Percentiles rank a stretch among this genome's conserved stretches.
phyloP scores from a whole-genome alignment of 2,113 vertebrate species.

The Hyperopisus bebe region DNA sequence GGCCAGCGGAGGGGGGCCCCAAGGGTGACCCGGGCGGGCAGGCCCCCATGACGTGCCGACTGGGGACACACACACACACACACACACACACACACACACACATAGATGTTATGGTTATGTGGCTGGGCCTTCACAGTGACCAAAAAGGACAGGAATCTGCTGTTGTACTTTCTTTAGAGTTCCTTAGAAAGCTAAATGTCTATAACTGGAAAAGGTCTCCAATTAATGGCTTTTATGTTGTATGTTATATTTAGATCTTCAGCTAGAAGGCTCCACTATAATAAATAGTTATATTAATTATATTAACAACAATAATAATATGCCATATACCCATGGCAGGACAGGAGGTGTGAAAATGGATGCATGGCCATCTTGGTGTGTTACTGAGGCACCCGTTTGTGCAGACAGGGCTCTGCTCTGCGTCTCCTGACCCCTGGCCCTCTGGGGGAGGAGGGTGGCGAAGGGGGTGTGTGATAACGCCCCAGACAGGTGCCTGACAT shows the following conservation, averaged over 20 bases:
- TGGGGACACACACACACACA: background rate
- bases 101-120: background rate
- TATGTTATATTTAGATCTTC: background rate
- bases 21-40: background rate
- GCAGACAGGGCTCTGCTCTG: constrained; percentile 31
- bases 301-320: background rate
- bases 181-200: background rate
- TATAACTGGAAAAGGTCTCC: background rate
- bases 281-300: background rate
- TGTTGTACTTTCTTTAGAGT: background rate
- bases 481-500: constrained; percentile 65
- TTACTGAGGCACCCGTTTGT: constrained; percentile 36
- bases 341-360: background rate
- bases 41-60: background rate
- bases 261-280: background rate
- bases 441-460: background rate
- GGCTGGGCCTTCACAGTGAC: background rate
- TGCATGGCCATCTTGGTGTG: background rate
- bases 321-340: background rate
- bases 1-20: background rate
- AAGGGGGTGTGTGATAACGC: background rate
- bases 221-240: background rate
- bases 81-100: background rate
- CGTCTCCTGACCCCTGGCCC: background rate
- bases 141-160: background rate